phyloP scores from a whole-genome alignment of 37 sponge, comb jelly and placozoan species.

The Geodia barretti region DNA sequence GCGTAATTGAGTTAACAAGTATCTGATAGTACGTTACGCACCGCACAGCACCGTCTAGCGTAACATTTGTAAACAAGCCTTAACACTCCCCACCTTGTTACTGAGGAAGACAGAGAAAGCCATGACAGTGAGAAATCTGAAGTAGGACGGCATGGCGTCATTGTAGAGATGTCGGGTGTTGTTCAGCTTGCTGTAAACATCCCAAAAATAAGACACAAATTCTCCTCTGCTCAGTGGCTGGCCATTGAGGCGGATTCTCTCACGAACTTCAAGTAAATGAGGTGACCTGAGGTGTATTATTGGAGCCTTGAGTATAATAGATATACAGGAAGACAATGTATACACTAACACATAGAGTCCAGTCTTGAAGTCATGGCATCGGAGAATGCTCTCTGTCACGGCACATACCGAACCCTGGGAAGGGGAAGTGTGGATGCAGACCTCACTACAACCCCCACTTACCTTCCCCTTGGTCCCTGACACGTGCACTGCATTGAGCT shows the following conservation, averaged over 20 bases:
- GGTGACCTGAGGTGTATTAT: conserved; percentile 68
- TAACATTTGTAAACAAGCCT: background rate
- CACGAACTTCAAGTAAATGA: conserved; percentile 91
- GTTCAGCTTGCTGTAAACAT: conserved; percentile 61
- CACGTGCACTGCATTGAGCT: conserved; percentile 74
- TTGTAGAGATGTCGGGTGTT: conserved; percentile 19
- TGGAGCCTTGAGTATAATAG: background rate
- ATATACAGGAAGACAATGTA: background rate
- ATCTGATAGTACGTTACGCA: too few relatives aligned
- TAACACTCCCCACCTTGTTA: conserved; percentile 67
- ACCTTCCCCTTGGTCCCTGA: conserved; percentile 94
- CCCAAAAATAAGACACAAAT: conserved; percentile 87
- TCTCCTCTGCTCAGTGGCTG: conserved; percentile 64
- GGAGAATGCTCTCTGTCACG: conserved; percentile 83
- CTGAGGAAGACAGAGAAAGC: conserved; percentile 79
- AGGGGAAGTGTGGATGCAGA: background rate
- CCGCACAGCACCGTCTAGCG: background rate
- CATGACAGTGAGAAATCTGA: conserved; percentile 85
- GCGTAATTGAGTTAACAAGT: too few relatives aligned
- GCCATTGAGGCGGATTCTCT: conserved; percentile 95
- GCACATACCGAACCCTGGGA: conserved; percentile 92
- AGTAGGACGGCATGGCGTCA: conserved; percentile 77
- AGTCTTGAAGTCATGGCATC: conserved; percentile 73
- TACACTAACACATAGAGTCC: conserved; percentile 83
- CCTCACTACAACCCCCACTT: background rate